phyloP scores from a whole-genome alignment of 2,797 vertebrate species.

The Clarias fuscus region DNA sequence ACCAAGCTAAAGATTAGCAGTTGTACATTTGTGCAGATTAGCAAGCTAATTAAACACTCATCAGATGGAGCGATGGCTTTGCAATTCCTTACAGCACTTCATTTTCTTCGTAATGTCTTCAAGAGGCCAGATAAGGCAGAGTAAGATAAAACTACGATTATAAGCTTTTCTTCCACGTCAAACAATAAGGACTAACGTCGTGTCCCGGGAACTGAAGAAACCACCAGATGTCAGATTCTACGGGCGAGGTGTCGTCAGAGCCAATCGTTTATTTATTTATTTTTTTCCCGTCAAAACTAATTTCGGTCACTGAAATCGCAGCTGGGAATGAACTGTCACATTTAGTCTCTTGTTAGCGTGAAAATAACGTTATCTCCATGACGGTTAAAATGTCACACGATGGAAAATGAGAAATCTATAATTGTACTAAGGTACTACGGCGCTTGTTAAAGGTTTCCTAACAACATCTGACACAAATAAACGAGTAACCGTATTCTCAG shows the following conservation, averaged over 20 bases:
- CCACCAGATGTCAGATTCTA: background rate
- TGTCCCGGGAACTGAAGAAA: background rate
- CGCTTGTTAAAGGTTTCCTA: background rate
- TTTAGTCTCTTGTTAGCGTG: background rate
- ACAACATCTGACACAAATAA: background rate
- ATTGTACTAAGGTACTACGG: background rate
- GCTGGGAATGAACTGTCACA: background rate
- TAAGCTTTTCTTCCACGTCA: background rate
- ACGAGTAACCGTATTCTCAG: background rate
- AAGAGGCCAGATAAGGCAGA: too few species aligned
- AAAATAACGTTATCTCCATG: background rate
- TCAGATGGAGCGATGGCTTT: background rate
- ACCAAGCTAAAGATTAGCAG: too few species aligned
- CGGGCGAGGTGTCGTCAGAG: background rate
- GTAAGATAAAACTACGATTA: background rate
- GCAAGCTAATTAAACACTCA: background rate
- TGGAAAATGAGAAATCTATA: slow-evolving; percentile 8
- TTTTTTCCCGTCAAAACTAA: background rate
- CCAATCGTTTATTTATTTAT: background rate
- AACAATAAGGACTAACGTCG: background rate
- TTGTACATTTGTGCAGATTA: background rate
- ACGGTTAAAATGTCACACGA: background rate
- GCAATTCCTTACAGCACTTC: background rate
- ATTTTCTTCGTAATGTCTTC: background rate
- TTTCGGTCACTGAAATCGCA: background rate